Evolutionary conservation across 2,888 invertebrate genomes (phyloP).

Genomic region (Tipula helvola): DNA sequence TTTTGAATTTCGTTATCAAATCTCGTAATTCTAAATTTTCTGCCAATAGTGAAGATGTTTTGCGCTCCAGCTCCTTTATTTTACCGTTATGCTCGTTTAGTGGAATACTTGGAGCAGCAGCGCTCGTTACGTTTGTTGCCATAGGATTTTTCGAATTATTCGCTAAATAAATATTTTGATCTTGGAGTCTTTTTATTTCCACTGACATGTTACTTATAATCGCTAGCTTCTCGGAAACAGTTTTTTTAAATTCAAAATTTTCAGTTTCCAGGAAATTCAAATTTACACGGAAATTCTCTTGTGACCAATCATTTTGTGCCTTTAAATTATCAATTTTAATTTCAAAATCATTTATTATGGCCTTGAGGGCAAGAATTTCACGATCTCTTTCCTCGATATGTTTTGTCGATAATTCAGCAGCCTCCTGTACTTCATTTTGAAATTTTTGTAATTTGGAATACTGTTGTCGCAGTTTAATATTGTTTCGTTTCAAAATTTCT

Average conservation of each 20-base stretch:
- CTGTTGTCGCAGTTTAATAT: neutral
- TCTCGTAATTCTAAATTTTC: neutral
- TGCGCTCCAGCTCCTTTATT: neutral
- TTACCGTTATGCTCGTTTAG: neutral
- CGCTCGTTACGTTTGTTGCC: neutral
- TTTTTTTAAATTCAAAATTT: conserved; percentile 7
- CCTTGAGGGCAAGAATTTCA: neutral
- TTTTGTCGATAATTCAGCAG: neutral
- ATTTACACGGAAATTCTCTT: neutral
- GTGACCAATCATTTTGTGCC: neutral
- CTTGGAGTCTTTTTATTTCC: neutral
- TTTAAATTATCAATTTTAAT: neutral
- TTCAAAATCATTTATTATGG: neutral
- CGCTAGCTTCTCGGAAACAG: neutral
- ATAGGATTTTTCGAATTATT: neutral
- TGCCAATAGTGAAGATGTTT: neutral
- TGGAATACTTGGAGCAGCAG: neutral
- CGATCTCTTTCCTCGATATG: neutral
- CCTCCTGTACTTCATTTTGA: neutral
- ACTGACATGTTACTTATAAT: neutral
- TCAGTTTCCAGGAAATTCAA: neutral
- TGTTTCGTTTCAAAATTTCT: neutral
- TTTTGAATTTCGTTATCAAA: neutral
- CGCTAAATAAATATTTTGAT: neutral
- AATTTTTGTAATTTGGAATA: neutral